Conservation (phyloP, 1,140 invertebrate genomes). For the Drosophila nigrodunni region DNA sequence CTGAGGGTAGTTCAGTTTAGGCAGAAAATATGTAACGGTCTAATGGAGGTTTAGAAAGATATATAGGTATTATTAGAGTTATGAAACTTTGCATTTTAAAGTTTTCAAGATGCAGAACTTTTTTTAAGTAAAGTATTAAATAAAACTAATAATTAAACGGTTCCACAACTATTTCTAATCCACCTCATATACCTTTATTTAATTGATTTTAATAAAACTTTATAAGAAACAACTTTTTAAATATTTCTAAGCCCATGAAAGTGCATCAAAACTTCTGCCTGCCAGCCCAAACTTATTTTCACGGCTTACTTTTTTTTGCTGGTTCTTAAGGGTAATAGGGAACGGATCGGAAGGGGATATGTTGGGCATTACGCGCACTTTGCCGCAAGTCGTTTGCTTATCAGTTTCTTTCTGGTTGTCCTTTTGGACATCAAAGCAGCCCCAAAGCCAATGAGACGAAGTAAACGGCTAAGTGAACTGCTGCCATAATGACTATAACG, state of each 20-base stretch:
- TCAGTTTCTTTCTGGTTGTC: slow-evolving; percentile 59
- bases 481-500: slow-evolving; percentile 33
- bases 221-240: no score
- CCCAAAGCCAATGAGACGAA: slow-evolving; percentile 18
- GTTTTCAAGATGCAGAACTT: no score
- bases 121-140: no score
- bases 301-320: neutral
- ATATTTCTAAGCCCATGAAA: neutral
- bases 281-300: no score
- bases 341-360: slow-evolving; percentile 25
- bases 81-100: no score
- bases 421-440: slow-evolving; percentile 41
- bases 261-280: neutral
- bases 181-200: no score
- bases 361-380: slow-evolving; percentile 62
- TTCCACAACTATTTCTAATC: no score
- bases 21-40: neutral
- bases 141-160: no score
- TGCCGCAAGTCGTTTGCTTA: slow-evolving; percentile 76
- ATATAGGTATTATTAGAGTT: neutral
- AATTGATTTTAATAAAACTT: no score
- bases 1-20: neutral
- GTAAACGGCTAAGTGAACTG: slow-evolving; percentile 49
- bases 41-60: neutral
- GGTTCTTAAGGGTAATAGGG: slow-evolving; percentile 1